phyloP scores from a whole-genome alignment of 1,140 invertebrate genomes.

The Phthorimaea operculella region DNA sequence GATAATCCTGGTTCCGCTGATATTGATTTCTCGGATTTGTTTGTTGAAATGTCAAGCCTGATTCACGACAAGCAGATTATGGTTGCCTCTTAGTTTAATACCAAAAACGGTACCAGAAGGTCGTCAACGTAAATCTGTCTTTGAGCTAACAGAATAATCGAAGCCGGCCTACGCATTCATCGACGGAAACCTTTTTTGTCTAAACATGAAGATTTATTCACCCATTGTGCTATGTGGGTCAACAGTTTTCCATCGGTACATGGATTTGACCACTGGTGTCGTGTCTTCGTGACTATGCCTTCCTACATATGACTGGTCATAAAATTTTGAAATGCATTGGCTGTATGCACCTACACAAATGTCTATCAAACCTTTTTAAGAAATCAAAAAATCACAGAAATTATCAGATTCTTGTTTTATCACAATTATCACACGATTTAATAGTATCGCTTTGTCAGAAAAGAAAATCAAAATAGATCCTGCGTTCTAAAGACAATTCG shows the following conservation, averaged over 20 bases:
- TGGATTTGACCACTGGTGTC: neutral
- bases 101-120: neutral
- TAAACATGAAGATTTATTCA: conserved; percentile 50
- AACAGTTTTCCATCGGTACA: conserved; percentile 36
- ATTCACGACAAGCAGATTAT: neutral
- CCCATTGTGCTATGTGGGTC: conserved; percentile 52
- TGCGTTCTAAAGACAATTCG: too few relatives aligned
- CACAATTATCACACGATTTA: too few relatives aligned
- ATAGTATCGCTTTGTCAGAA: too few relatives aligned
- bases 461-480: too few relatives aligned
- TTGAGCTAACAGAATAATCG: neutral
- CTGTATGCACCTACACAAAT: too few relatives aligned
- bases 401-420: too few relatives aligned
- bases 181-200: conserved; percentile 33
- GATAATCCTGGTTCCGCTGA: neutral
- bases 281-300: neutral
- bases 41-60: neutral
- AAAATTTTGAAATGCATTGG: too few relatives aligned
- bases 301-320: too few relatives aligned
- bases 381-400: too few relatives aligned
- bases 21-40: conserved; percentile 1
- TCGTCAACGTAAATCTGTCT: conserved; percentile 2
- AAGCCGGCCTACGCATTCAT: neutral
- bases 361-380: too few relatives aligned
- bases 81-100: neutral